Evolutionary conservation across 30 jellyfish, hydroid and myxozoan species (phyloP).

Genomic region (Cassiopea andromeda): DNA sequence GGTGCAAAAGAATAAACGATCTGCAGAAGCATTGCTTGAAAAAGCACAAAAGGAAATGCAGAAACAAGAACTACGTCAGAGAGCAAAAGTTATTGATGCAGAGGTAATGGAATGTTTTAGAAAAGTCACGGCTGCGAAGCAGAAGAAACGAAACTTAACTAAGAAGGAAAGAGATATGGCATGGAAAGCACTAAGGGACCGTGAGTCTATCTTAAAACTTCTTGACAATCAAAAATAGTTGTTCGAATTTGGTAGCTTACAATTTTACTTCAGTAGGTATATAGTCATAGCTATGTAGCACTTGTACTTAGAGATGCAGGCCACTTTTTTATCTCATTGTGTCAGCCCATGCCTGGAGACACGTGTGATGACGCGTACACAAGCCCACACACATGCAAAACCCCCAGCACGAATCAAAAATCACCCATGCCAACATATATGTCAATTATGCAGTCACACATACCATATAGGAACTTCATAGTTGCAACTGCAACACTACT

Average conservation of each 20-base stretch:
- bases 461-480: no score
- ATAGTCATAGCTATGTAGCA: background rate
- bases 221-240: conserved; percentile 69
- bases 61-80: conserved; percentile 86
- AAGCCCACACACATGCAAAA: no score
- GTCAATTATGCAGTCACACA: no score
- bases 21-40: conserved; percentile 54
- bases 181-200: conserved; percentile 91
- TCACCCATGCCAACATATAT: no score
- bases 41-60: conserved; percentile 86
- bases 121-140: conserved; percentile 78
- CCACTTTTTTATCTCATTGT: background rate
- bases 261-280: background rate
- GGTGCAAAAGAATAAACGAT: conserved; percentile 79
- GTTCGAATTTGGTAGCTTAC: no score
- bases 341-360: background rate
- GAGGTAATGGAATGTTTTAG: conserved; percentile 92
- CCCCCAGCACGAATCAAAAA: no score
- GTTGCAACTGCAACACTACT: no score
- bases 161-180: conserved; percentile 91
- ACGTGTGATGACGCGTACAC: no score
- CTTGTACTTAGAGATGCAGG: background rate
- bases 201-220: conserved; percentile 88
- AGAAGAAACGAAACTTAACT: conserved; percentile 81
- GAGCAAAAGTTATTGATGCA: conserved; percentile 90